Evolutionary conservation across 2,797 vertebrate genomes (phyloP), one percentile per base, ranked within the genome.

Genomic region (Neosalanx taihuensis): DNA sequence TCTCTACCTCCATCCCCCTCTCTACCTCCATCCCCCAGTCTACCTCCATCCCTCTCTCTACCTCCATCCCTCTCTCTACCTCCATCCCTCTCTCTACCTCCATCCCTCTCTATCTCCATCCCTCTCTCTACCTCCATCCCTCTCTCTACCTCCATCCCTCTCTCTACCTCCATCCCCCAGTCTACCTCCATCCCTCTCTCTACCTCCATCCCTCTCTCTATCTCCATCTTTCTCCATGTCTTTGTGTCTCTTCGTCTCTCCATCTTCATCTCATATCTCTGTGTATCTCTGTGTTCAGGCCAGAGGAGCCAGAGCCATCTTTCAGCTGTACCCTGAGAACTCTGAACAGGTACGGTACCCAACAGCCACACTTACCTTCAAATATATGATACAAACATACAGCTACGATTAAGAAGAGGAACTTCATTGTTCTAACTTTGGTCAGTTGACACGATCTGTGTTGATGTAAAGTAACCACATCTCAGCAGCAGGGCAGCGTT

Each of bases 321-420:
- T 99, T 75, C 97, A 99, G 89, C 77, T 99, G 67, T 99, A 99
- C 76, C 97, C 97, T 0, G 97, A 99, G 86, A 99, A 97, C 88
- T 93, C 96, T 0, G 94, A 97, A 77, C 97, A 99, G 96, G 97
- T 99, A 13, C 66, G 7, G 2, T 9, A 57, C 23, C 12, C 37
- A 69, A 6, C 31, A 17, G 33, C 10, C n/a, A 41, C 46, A 65
- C 6, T 13, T 35, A 13, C 10, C 23, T 26, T 26, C 23, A 26
- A 26, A 46, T 12, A 46, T 12, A 3, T 46, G 7, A 35, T 35
- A 35, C 4, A 35, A 4, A 35, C 33, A 35, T 6, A 4, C 33
- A 35, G 33, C 33, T 35, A 35, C 33, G 33, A 35, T 35, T 35
- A 35, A 4, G 3, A 35, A 35, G 3, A 6, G 2, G 33, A 35